Base-by-base conservation (phyloP, 2,888 invertebrate genomes). In the Tanytarsus gracilentus region DNA sequence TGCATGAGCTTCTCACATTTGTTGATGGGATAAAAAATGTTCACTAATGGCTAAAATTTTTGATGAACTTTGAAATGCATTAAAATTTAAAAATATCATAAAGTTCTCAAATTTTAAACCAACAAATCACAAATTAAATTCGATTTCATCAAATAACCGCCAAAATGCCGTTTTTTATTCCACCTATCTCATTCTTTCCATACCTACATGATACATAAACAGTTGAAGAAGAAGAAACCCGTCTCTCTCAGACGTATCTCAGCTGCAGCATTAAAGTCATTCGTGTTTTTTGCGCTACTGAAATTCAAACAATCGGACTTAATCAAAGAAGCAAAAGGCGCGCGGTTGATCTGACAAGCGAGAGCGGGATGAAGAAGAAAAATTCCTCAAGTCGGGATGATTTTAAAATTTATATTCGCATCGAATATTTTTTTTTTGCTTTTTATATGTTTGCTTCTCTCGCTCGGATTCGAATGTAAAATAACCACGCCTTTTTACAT, bases 401-500 rank as follows among this genome's bases (percentile, higher is more conserved):
- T 58, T 49, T 56, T 55, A 58, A 58, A 55, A 29, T 48, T 58
- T 58, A 21, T 58, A 58, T 58, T 48, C 27, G 40, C 29, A 18
- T 44, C n/a, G n/a, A n/a, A n/a, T n/a, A n/a, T n/a, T n/a, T n/a
- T n/a, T n/a, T n/a, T n/a, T n/a, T n/a, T n/a, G n/a, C n/a, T n/a
- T n/a, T n/a, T n/a, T n/a, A n/a, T n/a, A n/a, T n/a, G n/a, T n/a
- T n/a, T n/a, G n/a, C n/a, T n/a, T n/a, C n/a, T n/a, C n/a, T n/a
- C n/a, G n/a, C n/a, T n/a, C n/a, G n/a, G n/a, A n/a, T 58, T 58
- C 48, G 44, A 58, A 58, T 58, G 58, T 58, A 48, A 58, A 58
- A 58, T 58, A 58, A 58, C 58, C 58, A 58, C 58, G 58, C 58
- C 58, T 58, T 58, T n/a, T 58, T 58, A 48, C 58, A 58, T 58